A percentile compares a stretch with the other conserved stretches of the same genome.
Conservation (phyloP, 2,888 invertebrate genomes). For the Andrena hattorfiana region DNA sequence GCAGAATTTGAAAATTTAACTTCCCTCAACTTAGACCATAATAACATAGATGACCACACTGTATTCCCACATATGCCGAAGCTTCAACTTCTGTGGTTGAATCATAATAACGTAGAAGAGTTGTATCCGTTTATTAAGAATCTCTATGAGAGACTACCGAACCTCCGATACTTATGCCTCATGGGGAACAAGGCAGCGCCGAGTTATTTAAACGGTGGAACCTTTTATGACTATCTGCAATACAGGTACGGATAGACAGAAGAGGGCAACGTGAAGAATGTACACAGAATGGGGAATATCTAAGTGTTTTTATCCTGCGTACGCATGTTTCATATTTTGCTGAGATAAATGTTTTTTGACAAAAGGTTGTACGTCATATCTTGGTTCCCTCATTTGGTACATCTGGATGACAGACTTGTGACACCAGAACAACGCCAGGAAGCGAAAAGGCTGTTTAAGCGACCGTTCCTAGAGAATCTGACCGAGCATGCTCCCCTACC, state of each 20-base stretch:
- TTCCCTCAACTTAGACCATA: conserved; percentile 93
- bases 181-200: conserved; percentile 95
- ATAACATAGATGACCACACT: conserved; percentile 90
- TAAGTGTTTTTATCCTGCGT: background rate
- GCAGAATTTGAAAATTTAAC: conserved; percentile 90
- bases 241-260: conserved; percentile 87
- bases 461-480: conserved; percentile 87
- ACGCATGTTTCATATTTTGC: background rate
- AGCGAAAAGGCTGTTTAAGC: conserved; percentile 88
- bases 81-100: conserved; percentile 91
- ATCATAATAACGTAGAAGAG: conserved; percentile 87
- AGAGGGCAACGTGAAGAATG: background rate
- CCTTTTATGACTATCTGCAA: conserved; percentile 91
- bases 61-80: conserved; percentile 90
- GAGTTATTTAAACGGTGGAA: conserved; percentile 91
- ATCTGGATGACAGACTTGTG: conserved; percentile 91
- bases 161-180: conserved; percentile 90
- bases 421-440: conserved; percentile 88
- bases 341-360: conserved; percentile 26
- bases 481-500: conserved; percentile 80
- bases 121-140: conserved; percentile 91
- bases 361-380: conserved; percentile 90
- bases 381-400: conserved; percentile 89
- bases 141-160: conserved; percentile 90
- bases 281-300: background rate